Conservation (phyloP, 2,113 vertebrate genomes). For the Coreoperca whiteheadi region DNA sequence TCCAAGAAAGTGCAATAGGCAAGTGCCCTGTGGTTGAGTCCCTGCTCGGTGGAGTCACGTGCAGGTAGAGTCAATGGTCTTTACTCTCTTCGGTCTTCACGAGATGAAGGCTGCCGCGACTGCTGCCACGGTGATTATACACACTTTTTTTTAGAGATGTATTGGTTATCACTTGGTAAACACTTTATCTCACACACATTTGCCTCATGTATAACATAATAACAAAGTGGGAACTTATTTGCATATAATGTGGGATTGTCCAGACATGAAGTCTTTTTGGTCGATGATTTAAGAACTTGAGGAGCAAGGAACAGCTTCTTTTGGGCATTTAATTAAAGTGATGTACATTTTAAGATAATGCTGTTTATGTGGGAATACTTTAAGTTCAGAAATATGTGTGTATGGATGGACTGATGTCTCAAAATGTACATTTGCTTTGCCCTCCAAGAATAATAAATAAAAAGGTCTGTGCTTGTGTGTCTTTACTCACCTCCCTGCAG, state of each 20-base stretch:
- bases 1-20: too few species aligned
- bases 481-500: slow-evolving; percentile 93
- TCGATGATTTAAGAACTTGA: not conserved
- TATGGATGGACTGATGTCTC: not conserved
- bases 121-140: too few species aligned
- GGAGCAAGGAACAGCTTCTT: not conserved
- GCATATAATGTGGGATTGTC: not conserved
- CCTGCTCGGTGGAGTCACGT: too few species aligned
- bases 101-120: too few species aligned
- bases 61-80: too few species aligned
- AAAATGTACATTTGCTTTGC: not conserved
- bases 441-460: not conserved
- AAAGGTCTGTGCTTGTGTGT: not conserved
- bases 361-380: not conserved
- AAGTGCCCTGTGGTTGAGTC: too few species aligned
- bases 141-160: too few species aligned
- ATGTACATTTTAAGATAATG: not conserved
- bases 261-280: not conserved
- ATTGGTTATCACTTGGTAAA: too few species aligned
- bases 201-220: not conserved
- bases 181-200: not conserved
- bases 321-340: not conserved
- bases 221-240: not conserved
- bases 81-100: too few species aligned
- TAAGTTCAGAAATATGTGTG: not conserved